Percentiles rank a stretch among this genome's conserved stretches.
Evolutionary conservation across 2,888 invertebrate species (phyloP).

Genomic region (Bellardia bayeri): DNA sequence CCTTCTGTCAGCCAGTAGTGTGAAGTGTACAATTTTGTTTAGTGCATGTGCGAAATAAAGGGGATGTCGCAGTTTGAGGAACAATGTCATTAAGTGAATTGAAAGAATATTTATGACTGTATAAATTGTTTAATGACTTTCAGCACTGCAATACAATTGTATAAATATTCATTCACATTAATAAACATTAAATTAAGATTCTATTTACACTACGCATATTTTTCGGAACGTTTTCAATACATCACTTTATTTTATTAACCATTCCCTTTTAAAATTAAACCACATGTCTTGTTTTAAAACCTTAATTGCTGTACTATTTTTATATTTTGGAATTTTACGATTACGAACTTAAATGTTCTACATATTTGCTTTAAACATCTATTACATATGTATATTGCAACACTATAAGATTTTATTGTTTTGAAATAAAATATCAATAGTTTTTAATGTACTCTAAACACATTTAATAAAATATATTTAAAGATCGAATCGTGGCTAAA

Average conservation of each 20-base stretch:
- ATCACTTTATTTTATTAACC: background rate
- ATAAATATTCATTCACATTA: constrained; percentile 35
- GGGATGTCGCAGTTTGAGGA: constrained; percentile 47
- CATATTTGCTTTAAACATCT: constrained; percentile 20
- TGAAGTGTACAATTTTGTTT: background rate
- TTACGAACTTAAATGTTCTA: background rate
- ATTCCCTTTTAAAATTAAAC: constrained; percentile 17
- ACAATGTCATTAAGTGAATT: constrained; percentile 79
- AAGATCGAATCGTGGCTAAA: too few species aligned
- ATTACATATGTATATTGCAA: background rate
- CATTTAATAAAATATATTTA: background rate
- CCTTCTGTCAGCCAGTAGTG: constrained; percentile 59
- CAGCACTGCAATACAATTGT: constrained; percentile 37
- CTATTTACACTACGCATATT: constrained; percentile 37
- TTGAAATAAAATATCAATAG: constrained; percentile 6
- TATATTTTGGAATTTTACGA: background rate
- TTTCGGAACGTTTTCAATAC: background rate
- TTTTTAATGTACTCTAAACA: background rate
- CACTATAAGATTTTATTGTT: background rate
- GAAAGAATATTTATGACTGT: constrained; percentile 77
- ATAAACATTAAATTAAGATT: constrained; percentile 66
- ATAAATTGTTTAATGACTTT: constrained; percentile 77
- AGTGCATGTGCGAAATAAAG: constrained; percentile 51
- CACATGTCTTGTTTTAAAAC: constrained; percentile 33
- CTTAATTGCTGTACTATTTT: constrained; percentile 13